Evolutionary conservation across 2,888 invertebrate genomes (phyloP).

Genomic region (Melanostoma scalare): DNA sequence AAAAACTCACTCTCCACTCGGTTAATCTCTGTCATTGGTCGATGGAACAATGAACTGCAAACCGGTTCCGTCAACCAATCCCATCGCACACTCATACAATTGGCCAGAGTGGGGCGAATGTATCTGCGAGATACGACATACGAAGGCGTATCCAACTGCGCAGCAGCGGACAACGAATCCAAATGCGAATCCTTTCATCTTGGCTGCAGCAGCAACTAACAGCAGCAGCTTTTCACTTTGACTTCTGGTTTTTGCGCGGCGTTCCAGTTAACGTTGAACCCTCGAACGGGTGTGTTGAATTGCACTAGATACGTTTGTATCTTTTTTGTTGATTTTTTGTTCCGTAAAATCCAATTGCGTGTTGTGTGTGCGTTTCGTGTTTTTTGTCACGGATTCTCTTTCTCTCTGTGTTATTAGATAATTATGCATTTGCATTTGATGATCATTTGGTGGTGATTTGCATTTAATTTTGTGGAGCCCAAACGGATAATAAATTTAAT

Average conservation of each 20-base stretch:
- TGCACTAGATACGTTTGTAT: slow-evolving; percentile 57
- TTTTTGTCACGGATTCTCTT: slow-evolving; percentile 26
- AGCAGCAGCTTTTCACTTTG: slow-evolving; percentile 35
- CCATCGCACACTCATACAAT: slow-evolving; percentile 64
- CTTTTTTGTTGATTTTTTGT: slow-evolving; percentile 42
- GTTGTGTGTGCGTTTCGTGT: not conserved
- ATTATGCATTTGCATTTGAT: slow-evolving; percentile 53
- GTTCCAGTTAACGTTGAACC: slow-evolving; percentile 70
- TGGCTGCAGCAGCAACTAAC: not conserved
- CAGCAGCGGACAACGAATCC: slow-evolving; percentile 65
- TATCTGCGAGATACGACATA: slow-evolving; percentile 40
- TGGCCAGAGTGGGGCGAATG: slow-evolving; percentile 42
- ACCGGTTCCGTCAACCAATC: slow-evolving; percentile 70
- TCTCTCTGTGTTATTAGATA: slow-evolving; percentile 37
- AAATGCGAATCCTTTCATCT: slow-evolving; percentile 63
- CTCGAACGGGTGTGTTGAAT: slow-evolving; percentile 71
- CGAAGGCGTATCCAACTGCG: slow-evolving; percentile 64
- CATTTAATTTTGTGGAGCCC: slow-evolving; percentile 63
- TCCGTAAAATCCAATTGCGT: slow-evolving; percentile 19
- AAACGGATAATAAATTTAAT: slow-evolving; percentile 66
- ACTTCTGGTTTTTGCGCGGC: slow-evolving; percentile 66
- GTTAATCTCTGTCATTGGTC: slow-evolving; percentile 69
- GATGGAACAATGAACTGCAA: slow-evolving; percentile 68
- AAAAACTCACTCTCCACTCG: not conserved
- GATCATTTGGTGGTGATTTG: slow-evolving; percentile 55